These are phyloP conservation scores for Aspidapion aeneum DNA, from an alignment of 2,888 invertebrate genomes.

Conservation along the genomic window DNA sequence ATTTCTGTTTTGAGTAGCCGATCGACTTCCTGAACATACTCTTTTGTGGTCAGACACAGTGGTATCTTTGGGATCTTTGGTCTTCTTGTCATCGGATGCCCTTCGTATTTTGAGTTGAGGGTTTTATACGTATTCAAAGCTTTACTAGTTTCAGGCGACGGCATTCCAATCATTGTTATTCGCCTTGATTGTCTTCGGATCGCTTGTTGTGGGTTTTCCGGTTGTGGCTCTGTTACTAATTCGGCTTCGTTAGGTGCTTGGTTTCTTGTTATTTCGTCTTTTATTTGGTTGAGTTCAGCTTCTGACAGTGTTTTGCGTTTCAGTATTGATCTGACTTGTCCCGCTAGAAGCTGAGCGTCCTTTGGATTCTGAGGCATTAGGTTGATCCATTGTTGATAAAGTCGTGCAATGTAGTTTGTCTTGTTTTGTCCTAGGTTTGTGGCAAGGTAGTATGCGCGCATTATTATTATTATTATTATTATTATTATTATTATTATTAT, in stretches of 20 bases:
- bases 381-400: neutral
- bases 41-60: neutral
- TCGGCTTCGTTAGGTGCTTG: neutral
- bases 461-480: no score
- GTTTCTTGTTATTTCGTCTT: neutral
- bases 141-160: neutral
- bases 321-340: conserved; percentile 3
- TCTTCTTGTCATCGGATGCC: neutral
- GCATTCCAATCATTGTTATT: neutral
- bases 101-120: neutral
- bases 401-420: conserved; percentile 1
- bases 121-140: neutral
- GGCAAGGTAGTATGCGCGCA: conserved; percentile 4
- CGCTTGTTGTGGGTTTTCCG: neutral
- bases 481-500: no score
- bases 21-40: conserved; percentile 1
- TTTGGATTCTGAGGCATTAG: neutral
- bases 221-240: neutral
- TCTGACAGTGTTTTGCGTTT: conserved; percentile 1
- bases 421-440: conserved; percentile 1
- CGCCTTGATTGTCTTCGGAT: conserved; percentile 1
- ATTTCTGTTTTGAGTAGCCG: neutral
- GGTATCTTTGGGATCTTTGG: neutral
- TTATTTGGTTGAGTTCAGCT: neutral
- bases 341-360: conserved; percentile 1